A percentile compares a stretch with the other conserved stretches of the same genome.
These are phyloP conservation scores for Clarias gariepinus DNA, from an alignment of 2,113 vertebrate genomes.

Conservation along the genomic window DNA sequence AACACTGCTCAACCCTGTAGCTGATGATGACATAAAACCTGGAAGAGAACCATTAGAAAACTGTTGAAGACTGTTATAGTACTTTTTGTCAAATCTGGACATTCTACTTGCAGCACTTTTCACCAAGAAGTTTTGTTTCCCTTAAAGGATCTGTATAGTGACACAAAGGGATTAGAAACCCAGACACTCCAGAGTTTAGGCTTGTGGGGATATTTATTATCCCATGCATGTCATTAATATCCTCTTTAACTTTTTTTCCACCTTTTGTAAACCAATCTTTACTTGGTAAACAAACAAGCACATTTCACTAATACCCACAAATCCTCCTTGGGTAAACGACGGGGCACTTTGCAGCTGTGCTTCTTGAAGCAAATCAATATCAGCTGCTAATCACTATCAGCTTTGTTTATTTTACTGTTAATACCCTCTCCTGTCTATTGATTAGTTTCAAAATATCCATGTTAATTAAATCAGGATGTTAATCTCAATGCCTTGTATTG, in stretches of 20 bases:
- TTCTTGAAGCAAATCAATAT: constrained; percentile 29
- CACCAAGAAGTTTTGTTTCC: not conserved
- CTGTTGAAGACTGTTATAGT: not conserved
- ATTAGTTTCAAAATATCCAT: constrained; percentile 21
- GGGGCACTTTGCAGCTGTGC: not conserved
- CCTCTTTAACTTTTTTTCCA: not conserved
- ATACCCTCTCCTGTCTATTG: constrained; percentile 28
- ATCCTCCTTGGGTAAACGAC: constrained; percentile 2
- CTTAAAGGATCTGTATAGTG: not conserved
- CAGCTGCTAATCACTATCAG: constrained; percentile 28
- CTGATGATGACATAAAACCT: not conserved
- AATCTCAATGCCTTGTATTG: constrained; percentile 29
- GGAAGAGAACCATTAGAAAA: not conserved
- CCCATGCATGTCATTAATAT: constrained; percentile 3
- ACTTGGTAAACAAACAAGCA: constrained; percentile 22
- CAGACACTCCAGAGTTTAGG: not conserved
- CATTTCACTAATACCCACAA: constrained; percentile 16
- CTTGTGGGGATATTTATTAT: not conserved
- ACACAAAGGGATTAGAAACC: not conserved
- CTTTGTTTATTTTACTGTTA: constrained; percentile 27
- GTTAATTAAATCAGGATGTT: constrained; percentile 44
- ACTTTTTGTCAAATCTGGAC: not conserved
- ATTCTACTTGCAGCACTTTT: not conserved
- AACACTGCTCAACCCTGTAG: not conserved
- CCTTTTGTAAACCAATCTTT: not conserved